Base-by-base conservation (phyloP, 2,113 vertebrate species). In the Puffinus mauretanicus region DNA sequence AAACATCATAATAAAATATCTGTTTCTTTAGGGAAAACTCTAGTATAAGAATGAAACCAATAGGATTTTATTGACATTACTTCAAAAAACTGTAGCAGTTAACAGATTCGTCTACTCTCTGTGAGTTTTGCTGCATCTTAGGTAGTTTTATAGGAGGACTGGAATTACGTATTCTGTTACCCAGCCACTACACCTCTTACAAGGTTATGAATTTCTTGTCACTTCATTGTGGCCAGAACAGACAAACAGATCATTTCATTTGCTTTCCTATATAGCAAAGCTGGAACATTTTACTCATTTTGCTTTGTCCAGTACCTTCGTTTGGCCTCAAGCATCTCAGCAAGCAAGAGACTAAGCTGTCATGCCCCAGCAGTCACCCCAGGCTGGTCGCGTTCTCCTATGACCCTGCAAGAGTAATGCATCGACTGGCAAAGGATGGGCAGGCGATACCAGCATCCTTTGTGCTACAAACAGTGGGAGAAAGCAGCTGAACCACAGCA, bases 1-100 rank as follows among this genome's bases (percentile, higher is more conserved):
- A 93, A 94, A 91, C n/a, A 76, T 55, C 38, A 76, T 85, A 34
- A 93, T 80, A 87, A 82, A 96, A 80, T 55, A 73, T 6, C n/a
- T 22, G 44, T 69, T 85, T 94, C 78, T 72, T 88, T 42, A 76
- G 54, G 42, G 72, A 82, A 89, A 73, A 81, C 36, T 70, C 60
- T 77, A 82, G 26, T 27, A 70, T 9, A 86, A 91, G 55, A 88
- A 64, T 79, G 55, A 94, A 96, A 86, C 20, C 25, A 78, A 60
- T 11, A 52, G 22, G 26, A 62, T 77, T 88, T 70, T 82, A 75
- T 19, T 88, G 51, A 84, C 86, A 81, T 71, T 81, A 64, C 34
- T 94, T 94, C 44, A 57, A 83, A 89, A 94, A 44, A 4, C 40
- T 61, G 49, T 11, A 69, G 57, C 36, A 64, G 18, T 81, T 64